A percentile compares a stretch with the other conserved stretches of the same genome.
phyloP scores from a whole-genome alignment of 2,113 vertebrate species.

The Bujurquina vittata region DNA sequence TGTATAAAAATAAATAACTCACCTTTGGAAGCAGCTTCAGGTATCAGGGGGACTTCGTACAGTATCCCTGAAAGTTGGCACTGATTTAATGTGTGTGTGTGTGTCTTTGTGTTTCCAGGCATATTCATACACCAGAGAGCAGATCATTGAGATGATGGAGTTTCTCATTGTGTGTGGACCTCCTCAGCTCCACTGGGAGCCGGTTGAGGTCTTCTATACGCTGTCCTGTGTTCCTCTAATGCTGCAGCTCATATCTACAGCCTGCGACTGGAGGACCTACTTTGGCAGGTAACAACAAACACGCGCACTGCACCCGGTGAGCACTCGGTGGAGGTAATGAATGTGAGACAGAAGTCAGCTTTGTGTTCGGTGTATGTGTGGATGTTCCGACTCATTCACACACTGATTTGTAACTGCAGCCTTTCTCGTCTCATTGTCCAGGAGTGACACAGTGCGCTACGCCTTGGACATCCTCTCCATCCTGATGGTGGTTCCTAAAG shows the following conservation, averaged over 20 bases:
- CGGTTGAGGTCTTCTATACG: conserved; percentile 93
- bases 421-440: conserved; percentile 39
- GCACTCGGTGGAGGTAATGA: background rate
- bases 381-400: background rate
- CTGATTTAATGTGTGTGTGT: background rate
- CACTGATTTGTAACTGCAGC: background rate
- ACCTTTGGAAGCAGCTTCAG: too few species aligned
- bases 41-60: background rate
- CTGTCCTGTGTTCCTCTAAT: conserved; percentile 92
- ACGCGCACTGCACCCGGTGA: background rate
- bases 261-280: conserved; percentile 96
- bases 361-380: too few species aligned
- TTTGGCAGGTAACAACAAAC: conserved; percentile 86
- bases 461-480: conserved; percentile 93
- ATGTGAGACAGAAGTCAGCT: rapidly evolving
- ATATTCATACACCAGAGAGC: conserved; percentile 89
- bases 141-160: conserved; percentile 98
- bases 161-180: conserved; percentile 93
- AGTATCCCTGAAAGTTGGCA: background rate
- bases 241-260: conserved; percentile 94
- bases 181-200: conserved; percentile 91
- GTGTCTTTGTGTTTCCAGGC: conserved; percentile 77
- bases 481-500: conserved; percentile 93
- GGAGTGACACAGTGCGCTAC: conserved; percentile 94
- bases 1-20: too few species aligned